Evolutionary conservation across 2,113 vertebrate genomes (phyloP).

Genomic region (Pseudonaja textilis): DNA sequence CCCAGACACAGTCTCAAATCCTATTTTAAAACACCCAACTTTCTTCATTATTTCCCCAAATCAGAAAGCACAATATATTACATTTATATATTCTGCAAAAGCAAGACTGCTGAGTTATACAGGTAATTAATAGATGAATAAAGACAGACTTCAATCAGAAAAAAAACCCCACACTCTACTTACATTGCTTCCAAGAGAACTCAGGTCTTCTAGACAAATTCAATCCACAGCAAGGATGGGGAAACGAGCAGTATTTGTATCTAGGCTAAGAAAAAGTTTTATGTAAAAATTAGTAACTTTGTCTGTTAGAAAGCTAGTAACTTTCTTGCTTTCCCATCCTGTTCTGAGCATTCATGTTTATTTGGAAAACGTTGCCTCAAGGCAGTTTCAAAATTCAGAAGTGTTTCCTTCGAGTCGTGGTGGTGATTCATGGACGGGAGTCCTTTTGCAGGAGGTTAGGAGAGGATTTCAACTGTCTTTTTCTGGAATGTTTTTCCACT

Average conservation of each 20-base stretch:
- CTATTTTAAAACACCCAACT: not conserved
- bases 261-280: not conserved
- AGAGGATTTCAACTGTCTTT: not conserved
- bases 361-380: not conserved
- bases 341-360: not conserved
- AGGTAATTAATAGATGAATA: not conserved
- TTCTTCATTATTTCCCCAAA: not conserved
- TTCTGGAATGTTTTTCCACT: not conserved
- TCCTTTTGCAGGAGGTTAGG: not conserved
- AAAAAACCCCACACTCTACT: slow-evolving; percentile 27
- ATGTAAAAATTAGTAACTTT: not conserved
- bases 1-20: not conserved
- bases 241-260: slow-evolving; percentile 7
- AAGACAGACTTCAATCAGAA: not conserved
- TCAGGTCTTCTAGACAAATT: not conserved
- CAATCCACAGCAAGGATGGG: not conserved
- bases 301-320: not conserved
- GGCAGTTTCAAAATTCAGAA: not conserved
- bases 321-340: not conserved
- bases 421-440: not conserved
- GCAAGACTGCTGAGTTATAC: not conserved
- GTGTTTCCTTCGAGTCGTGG: not conserved
- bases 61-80: not conserved
- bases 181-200: slow-evolving; percentile 35
- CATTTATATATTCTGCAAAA: not conserved